Evolutionary conservation across 2,888 invertebrate species (phyloP), one percentile per base, ranked within the genome.

Genomic region (Dasypogon diadema): DNA sequence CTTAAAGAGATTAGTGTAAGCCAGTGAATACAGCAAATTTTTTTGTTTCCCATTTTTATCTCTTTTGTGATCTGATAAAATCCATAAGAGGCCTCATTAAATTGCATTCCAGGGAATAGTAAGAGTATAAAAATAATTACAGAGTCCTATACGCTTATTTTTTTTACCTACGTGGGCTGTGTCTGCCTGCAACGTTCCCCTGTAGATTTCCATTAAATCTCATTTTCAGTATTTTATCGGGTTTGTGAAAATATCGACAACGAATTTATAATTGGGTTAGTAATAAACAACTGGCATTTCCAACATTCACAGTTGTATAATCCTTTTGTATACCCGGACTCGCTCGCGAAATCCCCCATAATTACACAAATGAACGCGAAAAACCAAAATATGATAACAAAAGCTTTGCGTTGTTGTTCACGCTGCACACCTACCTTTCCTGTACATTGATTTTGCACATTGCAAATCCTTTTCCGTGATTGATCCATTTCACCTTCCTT

Each of bases 341-440:
- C n/a, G 16, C 63, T 5, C 63, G 1, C 3, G 12, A 14, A 37
- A 37, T 10, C 2, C 24, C 10, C 10, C 18, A 3, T 56, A 56
- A 24, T 26, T 56, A 18, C 56, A 21, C 16, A 22, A 14, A 8
- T n/a, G 24, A 22, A 24, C 21, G 12, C n/a, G 42, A 65, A 65
- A n/a, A 65, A 55, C 5, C 21, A 34, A 34, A 37, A 60, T 60
- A 60, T 60, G 34, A 60, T 60, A 60, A 60, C 21, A 65, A 42
- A 65, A 65, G 42, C n/a, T 54, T 54, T 16, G 8, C 6, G 54
- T 21, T 22, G 21, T 22, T 42, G 37, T 12, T 22, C 1, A 24
- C 30, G 30, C 30, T 30, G 30, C 8, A 8, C 8, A 30, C 30
- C 8, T 5, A 24, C 14, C 14, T 14, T 6, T 18, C 14, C 26